These are phyloP conservation scores for Geotrypetes seraphini DNA, from an alignment of 2,797 vertebrate species.

Conservation along the genomic window DNA sequence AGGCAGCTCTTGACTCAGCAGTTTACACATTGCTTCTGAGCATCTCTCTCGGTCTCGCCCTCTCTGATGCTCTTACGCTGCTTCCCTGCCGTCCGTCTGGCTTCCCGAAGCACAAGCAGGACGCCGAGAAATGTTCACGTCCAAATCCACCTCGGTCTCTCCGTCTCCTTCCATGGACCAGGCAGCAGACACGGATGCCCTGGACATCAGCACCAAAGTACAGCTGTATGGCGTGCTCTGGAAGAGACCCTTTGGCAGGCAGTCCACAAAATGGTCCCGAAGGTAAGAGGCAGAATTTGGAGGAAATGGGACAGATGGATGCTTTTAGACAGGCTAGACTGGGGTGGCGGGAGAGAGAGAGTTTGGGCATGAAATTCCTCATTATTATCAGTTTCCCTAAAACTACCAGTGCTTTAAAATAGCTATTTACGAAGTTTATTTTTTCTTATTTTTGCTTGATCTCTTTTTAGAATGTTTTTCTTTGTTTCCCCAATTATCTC, in stretches of 20 bases:
- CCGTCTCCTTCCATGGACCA: conserved; percentile 86
- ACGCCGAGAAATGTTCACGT: conserved; percentile 65
- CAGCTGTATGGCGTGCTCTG: conserved; percentile 90
- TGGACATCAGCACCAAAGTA: conserved; percentile 95
- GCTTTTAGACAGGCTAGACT: no score
- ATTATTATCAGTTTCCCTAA: no score
- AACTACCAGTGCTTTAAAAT: no score
- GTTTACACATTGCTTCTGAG: conserved; percentile 29
- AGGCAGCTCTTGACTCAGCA: conserved; percentile 42
- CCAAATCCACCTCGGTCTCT: conserved; percentile 68
- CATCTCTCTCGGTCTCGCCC: conserved; percentile 13
- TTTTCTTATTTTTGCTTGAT: no score
- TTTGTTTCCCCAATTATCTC: no score
- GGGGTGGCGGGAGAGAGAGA: no score
- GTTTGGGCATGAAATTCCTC: no score
- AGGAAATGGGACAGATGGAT: neutral
- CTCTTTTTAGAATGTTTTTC: no score
- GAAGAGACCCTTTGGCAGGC: conserved; percentile 90
- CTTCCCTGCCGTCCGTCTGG: conserved; percentile 31
- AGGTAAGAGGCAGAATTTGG: conserved; percentile 59
- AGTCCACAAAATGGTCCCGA: conserved; percentile 89
- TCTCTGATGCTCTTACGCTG: conserved; percentile 17
- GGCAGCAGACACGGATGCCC: conserved; percentile 66
- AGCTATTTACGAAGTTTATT: no score
- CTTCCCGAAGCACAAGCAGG: conserved; percentile 16